Conservation (phyloP, 35 echinoderm and acorn worm species). For the Amphiura filiformis region DNA sequence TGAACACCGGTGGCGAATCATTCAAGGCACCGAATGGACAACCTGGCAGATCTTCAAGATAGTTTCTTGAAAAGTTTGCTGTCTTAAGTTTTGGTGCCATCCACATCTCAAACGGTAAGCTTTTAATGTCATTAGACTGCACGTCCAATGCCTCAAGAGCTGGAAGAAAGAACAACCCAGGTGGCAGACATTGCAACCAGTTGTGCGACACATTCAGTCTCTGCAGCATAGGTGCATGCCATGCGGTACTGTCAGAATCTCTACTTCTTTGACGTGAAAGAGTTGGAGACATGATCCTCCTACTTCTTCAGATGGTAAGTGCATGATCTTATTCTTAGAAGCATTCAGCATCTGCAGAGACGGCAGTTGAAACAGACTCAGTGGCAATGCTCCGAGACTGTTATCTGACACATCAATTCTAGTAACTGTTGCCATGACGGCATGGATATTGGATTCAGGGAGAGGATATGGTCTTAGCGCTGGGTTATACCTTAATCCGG, state of each 20-base stretch:
- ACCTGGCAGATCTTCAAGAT: conserved; percentile 72
- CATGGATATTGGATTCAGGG: conserved; percentile 48
- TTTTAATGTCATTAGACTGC: conserved; percentile 52
- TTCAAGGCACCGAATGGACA: background rate
- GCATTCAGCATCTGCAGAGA: conserved; percentile 83
- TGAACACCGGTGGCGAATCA: background rate
- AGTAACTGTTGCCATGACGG: conserved; percentile 59
- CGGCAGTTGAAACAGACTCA: conserved; percentile 81
- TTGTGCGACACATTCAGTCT: conserved; percentile 71
- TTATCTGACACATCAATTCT: conserved; percentile 93
- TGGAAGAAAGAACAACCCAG: conserved; percentile 68
- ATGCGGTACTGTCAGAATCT: conserved; percentile 17
- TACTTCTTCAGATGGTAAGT: conserved; percentile 43
- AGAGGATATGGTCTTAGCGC: conserved; percentile 58
- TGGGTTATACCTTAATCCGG: conserved; percentile 72
- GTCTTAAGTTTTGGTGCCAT: conserved; percentile 76
- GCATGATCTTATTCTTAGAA: conserved; percentile 76
- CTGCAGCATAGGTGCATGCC: conserved; percentile 75
- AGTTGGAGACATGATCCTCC: background rate
- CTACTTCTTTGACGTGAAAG: background rate
- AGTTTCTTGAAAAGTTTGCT: conserved; percentile 73
- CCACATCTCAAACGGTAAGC: conserved; percentile 97
- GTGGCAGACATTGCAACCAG: conserved; percentile 49
- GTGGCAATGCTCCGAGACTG: conserved; percentile 57
- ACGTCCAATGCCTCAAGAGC: conserved; percentile 54